Conservation (phyloP, 1,140 invertebrate genomes). For the Papilio aristodemus region DNA sequence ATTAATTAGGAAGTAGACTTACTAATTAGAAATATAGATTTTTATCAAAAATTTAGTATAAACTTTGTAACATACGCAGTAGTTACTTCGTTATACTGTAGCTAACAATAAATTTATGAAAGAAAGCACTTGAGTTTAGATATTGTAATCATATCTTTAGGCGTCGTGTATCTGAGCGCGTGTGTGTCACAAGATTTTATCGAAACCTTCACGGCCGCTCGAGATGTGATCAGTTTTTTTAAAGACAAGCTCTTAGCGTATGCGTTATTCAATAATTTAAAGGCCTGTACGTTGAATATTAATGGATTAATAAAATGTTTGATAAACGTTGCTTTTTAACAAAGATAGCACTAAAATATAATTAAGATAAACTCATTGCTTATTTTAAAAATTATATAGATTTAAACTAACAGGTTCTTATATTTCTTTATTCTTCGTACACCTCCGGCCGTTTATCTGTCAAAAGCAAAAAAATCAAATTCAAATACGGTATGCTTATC, state of each 20-base stretch:
- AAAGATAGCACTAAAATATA: conserved; percentile 12
- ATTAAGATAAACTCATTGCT: conserved; percentile 18
- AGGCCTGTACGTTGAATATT: conserved; percentile 8
- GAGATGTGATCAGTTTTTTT: background rate
- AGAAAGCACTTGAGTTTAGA: conserved; percentile 18
- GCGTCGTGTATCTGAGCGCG: background rate
- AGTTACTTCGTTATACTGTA: too few relatives aligned
- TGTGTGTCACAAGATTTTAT: conserved; percentile 8
- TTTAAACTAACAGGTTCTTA: conserved; percentile 18
- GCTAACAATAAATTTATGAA: conserved; percentile 15
- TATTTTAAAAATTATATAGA: conserved; percentile 8
- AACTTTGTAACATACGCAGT: too few relatives aligned
- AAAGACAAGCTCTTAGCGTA: conserved; percentile 5
- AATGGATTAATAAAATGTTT: conserved; percentile 17
- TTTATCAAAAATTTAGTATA: too few relatives aligned
- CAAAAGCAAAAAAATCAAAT: conserved; percentile 32
- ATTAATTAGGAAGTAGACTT: too few relatives aligned
- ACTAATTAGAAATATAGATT: too few relatives aligned
- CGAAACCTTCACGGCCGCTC: background rate
- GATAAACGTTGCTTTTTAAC: conserved; percentile 5
- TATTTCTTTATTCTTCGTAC: conserved; percentile 14
- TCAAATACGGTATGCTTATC: conserved; percentile 32
- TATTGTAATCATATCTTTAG: conserved; percentile 15
- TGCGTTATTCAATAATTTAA: conserved; percentile 7
- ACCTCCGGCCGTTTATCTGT: conserved; percentile 29